Evolutionary conservation across 2,113 vertebrate species (phyloP), one percentile per base, ranked within the genome.

Genomic region (Girardinichthys multiradiatus): DNA sequence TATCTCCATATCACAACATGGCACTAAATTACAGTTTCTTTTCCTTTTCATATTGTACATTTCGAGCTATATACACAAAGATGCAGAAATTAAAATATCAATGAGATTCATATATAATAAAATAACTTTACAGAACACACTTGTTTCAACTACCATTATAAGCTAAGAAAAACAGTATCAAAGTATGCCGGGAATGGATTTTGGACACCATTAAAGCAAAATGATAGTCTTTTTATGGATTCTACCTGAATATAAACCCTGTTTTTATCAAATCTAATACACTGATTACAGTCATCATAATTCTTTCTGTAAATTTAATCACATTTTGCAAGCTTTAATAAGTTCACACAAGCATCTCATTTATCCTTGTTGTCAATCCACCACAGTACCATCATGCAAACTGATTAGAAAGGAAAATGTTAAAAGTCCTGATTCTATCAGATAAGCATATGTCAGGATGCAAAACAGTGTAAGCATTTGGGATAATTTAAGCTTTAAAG

Each of bases 321-420:
- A 64, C 27, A 13, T 48, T 72, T 79, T 28, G 28, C 33, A 66
- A 60, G 77, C 13, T 66, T 73, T 70, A 81, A 72, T 75, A 60
- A 79, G 45, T 68, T 62, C 59, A 79, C 66, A 24, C 13, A 5
- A 42, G 30, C 83, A 80, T 74, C 64, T 78, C 45, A 83, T 79
- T 70, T 69, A 19, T 76, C 65, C 70, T 37, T 26, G 10, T 17
- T 42, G 45, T 59, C 82, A 75, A 90, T 85, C 74, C 79, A 70
- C 74, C 78, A 73, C 82, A 74, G 84, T 62, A 74, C 80, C 29
- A 28, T 45, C 42, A 45, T 39, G 14, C 10, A 39, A 39, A 39
- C 13, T 48, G 45, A 48, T 48, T 19, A 19, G 19, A 48, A 48
- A 17, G 45, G 19, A 39, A 21, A 17, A 19, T 7, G 17, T 48